Evolutionary conservation across 1,140 invertebrate genomes (phyloP).

Genomic region (Thalassaphorura encarpata): DNA sequence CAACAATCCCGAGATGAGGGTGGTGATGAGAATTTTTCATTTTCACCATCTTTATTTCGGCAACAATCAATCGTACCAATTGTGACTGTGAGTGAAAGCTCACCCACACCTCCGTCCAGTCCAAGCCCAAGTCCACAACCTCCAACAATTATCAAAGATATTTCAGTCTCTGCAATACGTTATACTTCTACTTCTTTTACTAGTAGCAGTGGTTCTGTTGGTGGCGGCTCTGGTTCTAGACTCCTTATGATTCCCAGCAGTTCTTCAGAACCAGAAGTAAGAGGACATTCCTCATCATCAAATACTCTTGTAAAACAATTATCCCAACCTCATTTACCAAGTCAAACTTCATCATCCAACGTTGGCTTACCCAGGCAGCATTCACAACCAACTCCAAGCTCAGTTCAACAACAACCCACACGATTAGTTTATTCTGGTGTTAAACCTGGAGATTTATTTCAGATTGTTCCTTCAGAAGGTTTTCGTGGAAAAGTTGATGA

Average conservation of each 20-base stretch:
- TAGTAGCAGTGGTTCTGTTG: too few species aligned
- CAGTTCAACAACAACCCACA: background rate
- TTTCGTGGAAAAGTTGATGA: background rate
- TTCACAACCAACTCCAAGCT: constrained; percentile 40
- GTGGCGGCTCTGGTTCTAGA: too few species aligned
- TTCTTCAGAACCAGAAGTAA: too few species aligned
- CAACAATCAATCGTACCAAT: constrained; percentile 28
- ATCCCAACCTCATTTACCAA: background rate
- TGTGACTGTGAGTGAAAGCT: constrained; percentile 30
- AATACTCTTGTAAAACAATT: background rate
- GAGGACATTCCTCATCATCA: too few species aligned
- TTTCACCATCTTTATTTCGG: background rate
- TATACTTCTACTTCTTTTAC: too few species aligned
- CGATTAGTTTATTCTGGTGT: background rate
- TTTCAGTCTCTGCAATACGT: background rate
- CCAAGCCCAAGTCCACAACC: constrained; percentile 3
- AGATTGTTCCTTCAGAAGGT: background rate
- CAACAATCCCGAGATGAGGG: too few species aligned
- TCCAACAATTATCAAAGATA: background rate
- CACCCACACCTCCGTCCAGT: constrained; percentile 26
- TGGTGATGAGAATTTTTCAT: too few species aligned
- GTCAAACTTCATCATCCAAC: background rate
- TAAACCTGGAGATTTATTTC: background rate
- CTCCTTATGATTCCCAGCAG: too few species aligned
- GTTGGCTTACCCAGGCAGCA: constrained; percentile 38